Evolutionary conservation across 2,113 vertebrate species (phyloP).

Genomic region (Apeltes quadracus): DNA sequence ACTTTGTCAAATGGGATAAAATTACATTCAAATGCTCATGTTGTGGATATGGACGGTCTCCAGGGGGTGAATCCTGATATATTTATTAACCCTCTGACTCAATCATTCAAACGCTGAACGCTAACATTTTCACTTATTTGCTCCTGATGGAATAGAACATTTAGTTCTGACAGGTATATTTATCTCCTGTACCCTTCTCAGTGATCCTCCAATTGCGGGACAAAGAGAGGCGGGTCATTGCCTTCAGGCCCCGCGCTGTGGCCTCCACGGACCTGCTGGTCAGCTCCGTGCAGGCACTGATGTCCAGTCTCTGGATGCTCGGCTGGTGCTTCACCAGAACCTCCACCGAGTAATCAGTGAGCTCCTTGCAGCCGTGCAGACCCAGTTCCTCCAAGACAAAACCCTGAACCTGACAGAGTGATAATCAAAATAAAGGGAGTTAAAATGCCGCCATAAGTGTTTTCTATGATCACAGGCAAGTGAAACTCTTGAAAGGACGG

Average conservation of each 20-base stretch:
- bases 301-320: conserved; percentile 79
- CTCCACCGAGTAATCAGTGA: conserved; percentile 82
- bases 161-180: neutral
- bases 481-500: neutral
- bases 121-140: neutral
- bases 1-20: neutral
- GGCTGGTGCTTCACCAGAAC: conserved; percentile 81
- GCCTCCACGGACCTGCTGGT: conserved; percentile 78
- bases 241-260: conserved; percentile 62
- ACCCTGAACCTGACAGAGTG: conserved; percentile 62
- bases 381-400: conserved; percentile 79
- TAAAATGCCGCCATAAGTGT: neutral
- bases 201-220: conserved; percentile 81
- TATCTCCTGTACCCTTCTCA: conserved; percentile 62
- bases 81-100: no score
- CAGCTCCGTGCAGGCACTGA: conserved; percentile 84
- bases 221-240: conserved; percentile 74
- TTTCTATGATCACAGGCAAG: neutral
- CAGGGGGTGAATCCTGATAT: neutral
- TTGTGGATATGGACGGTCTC: neutral
- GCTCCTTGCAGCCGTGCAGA: conserved; percentile 83
- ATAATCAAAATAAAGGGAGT: neutral
- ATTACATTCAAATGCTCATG: no score
- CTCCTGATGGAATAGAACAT: neutral
- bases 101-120: no score